Percentiles rank a stretch among this genome's conserved stretches.
These are phyloP conservation scores for Bombus consobrinus DNA, from an alignment of 1,140 invertebrate species.

Conservation along the genomic window DNA sequence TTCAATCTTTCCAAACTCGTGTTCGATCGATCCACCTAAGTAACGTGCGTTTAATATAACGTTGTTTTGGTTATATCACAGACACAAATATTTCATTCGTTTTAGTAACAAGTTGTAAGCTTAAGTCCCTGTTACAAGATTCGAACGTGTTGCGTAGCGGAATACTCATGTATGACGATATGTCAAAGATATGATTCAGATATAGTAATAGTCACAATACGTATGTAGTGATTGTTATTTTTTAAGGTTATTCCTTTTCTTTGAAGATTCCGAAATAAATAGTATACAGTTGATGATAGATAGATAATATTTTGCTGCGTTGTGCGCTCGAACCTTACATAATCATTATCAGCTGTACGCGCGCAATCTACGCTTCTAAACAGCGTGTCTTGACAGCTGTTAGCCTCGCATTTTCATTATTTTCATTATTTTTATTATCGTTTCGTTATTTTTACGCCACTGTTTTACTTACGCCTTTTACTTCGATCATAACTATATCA, in stretches of 20 bases:
- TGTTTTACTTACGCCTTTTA: neutral
- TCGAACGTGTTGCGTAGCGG: neutral
- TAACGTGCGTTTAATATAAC: slow-evolving; percentile 1
- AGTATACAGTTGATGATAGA: too few relatives aligned
- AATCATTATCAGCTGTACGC: slow-evolving; percentile 41
- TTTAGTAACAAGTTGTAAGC: neutral
- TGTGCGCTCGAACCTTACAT: slow-evolving; percentile 13
- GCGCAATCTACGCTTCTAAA: slow-evolving; percentile 24
- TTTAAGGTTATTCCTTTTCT: neutral
- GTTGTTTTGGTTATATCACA: neutral
- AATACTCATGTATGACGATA: neutral
- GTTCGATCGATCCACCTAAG: slow-evolving; percentile 20
- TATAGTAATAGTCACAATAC: neutral
- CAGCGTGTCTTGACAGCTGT: slow-evolving; percentile 29
- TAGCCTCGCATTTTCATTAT: neutral
- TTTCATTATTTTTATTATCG: neutral
- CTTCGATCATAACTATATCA: neutral
- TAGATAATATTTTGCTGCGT: neutral
- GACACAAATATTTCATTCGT: neutral
- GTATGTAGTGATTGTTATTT: too few relatives aligned
- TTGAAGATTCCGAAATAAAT: neutral
- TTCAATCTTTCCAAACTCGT: slow-evolving; percentile 17
- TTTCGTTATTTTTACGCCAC: neutral
- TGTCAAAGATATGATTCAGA: neutral
- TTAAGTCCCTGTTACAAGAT: too few relatives aligned